phyloP scores from a whole-genome alignment of 1,140 invertebrate species.

The Planococcus citri region DNA sequence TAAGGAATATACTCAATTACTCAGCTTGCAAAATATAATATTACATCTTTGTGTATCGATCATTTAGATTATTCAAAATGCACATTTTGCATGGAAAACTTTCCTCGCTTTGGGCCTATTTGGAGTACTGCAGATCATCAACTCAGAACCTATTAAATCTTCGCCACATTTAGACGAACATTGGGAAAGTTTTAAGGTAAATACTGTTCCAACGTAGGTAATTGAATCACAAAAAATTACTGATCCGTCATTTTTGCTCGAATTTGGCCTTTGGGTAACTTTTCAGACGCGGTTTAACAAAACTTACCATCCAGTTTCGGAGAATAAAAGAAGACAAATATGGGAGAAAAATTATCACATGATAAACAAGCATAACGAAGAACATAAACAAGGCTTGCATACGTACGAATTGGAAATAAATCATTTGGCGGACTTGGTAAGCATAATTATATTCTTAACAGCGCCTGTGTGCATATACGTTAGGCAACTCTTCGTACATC shows the following conservation, averaged over 20 bases:
- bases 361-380: conserved; percentile 46
- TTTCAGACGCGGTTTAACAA: conserved; percentile 43
- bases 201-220: no score
- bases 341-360: conserved; percentile 45
- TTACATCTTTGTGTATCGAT: no score
- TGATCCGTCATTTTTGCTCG: no score
- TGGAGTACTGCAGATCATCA: background rate
- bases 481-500: no score
- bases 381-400: conserved; percentile 43
- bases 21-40: no score
- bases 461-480: no score
- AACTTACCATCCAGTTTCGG: conserved; percentile 35
- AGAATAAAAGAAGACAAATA: conserved; percentile 36
- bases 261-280: no score
- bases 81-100: background rate
- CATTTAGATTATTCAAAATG: background rate
- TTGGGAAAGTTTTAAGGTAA: background rate
- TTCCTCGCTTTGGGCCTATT: background rate
- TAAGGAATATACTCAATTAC: no score
- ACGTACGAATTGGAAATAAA: conserved; percentile 48
- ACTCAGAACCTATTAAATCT: background rate
- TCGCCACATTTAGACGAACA: background rate
- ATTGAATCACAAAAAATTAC: no score
- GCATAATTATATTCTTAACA: no score
- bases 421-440: conserved; percentile 50